Evolutionary conservation across 2,113 vertebrate species (phyloP).

Genomic region (Halichoerus grypus): DNA sequence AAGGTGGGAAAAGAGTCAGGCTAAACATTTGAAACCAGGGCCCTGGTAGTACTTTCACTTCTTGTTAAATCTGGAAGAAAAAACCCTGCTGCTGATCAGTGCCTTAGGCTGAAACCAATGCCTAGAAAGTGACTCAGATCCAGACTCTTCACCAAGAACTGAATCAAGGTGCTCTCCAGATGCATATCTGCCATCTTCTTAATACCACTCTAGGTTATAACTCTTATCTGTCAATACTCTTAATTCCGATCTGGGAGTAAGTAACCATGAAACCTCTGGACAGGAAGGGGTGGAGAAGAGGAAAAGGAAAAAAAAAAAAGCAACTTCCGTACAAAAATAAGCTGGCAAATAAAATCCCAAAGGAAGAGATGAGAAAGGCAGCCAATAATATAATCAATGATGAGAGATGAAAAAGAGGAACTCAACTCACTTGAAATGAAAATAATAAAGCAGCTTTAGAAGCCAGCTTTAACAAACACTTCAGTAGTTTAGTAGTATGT

Average conservation of each 20-base stretch:
- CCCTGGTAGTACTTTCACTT: neutral
- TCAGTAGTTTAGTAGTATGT: neutral
- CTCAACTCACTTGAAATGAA: neutral
- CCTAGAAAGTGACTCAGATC: neutral
- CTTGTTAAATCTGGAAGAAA: neutral
- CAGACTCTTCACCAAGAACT: neutral
- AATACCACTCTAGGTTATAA: neutral
- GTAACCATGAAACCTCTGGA: neutral
- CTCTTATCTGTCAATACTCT: neutral
- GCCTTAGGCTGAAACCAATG: neutral
- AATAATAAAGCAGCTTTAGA: slow-evolving; percentile 4
- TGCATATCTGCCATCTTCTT: neutral
- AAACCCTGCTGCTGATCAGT: neutral
- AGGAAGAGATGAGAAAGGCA: neutral
- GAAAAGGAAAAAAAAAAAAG: neutral
- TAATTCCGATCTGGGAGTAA: neutral
- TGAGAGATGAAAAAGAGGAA: neutral
- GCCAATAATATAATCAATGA: neutral
- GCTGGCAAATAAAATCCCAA: neutral
- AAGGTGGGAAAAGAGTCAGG: neutral
- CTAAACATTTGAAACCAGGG: neutral
- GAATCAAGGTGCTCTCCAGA: neutral
- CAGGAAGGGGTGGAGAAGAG: neutral
- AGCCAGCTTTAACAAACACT: neutral
- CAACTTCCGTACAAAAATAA: neutral